Evolutionary conservation across 2,113 vertebrate genomes (phyloP).

Genomic region (Colaptes auratus): DNA sequence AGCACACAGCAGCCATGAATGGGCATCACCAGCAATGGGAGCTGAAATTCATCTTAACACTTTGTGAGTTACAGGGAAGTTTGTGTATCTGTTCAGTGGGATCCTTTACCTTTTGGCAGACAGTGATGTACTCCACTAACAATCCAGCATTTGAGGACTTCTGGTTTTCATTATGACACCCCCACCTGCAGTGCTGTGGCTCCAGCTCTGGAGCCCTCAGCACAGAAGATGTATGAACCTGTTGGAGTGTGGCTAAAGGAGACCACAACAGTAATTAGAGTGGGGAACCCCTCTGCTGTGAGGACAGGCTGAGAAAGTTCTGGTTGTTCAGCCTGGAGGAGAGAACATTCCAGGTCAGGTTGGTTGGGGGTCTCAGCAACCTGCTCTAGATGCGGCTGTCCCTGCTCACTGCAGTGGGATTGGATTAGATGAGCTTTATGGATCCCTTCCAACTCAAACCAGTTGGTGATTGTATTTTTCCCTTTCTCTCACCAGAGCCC

Average conservation of each 20-base stretch:
- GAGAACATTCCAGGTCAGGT: not conserved
- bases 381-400: not conserved
- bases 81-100: not conserved
- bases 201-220: not conserved
- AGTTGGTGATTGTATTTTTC: not conserved
- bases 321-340: not conserved
- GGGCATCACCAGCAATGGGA: not conserved
- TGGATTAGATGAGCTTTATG: not conserved
- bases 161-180: not conserved
- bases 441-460: not conserved
- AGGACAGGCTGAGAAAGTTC: not conserved
- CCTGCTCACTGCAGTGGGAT: not conserved
- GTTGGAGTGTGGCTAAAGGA: not conserved
- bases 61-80: not conserved
- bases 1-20: fast-evolving
- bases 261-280: not conserved
- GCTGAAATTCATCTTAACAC: not conserved
- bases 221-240: not conserved
- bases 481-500: not conserved
- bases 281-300: not conserved
- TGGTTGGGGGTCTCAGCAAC: not conserved
- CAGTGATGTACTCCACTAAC: not conserved
- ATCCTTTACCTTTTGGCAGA: not conserved
- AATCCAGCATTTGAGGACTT: not conserved
- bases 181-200: too few relatives aligned